Evolutionary conservation across 2,113 vertebrate genomes (phyloP).

Genomic region (Oncorhynchus nerka): DNA sequence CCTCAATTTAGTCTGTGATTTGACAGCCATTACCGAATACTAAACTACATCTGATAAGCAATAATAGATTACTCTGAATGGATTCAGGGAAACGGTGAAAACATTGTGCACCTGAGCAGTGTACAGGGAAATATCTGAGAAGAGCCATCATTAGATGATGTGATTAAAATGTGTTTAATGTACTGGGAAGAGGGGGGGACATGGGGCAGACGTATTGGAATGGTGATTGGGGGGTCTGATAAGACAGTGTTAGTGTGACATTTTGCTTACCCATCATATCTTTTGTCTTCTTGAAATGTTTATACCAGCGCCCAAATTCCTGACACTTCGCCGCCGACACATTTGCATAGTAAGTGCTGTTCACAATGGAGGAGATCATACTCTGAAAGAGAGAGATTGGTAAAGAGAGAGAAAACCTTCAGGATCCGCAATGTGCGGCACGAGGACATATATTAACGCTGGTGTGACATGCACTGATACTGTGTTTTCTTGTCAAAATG

Average conservation of each 20-base stretch:
- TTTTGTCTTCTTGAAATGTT: constrained; percentile 99
- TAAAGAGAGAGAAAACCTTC: constrained; percentile 57
- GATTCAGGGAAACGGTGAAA: background rate
- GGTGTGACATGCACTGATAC: constrained; percentile 66
- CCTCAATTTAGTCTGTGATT: constrained; percentile 21
- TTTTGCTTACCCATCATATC: constrained; percentile 99
- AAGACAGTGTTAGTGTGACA: constrained; percentile 59
- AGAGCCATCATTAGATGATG: constrained; percentile 62
- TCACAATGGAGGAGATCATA: constrained; percentile 99
- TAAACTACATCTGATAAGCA: background rate
- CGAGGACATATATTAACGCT: constrained; percentile 62
- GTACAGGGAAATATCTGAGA: background rate
- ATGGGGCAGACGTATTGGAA: constrained; percentile 56
- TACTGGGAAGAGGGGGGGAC: constrained; percentile 26
- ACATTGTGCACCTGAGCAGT: background rate
- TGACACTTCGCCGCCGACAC: constrained; percentile 99
- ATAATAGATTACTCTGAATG: background rate
- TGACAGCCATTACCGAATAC: background rate
- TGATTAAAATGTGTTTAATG: constrained; percentile 60
- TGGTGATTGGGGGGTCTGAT: constrained; percentile 41
- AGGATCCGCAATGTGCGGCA: constrained; percentile 58
- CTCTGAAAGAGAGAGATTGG: constrained; percentile 85
- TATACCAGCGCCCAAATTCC: constrained; percentile 99
- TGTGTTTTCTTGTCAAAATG: constrained; percentile 60
- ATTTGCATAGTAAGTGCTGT: constrained; percentile 99